phyloP scores from a whole-genome alignment of 2,113 vertebrate species.

The Meriones unguiculatus region DNA sequence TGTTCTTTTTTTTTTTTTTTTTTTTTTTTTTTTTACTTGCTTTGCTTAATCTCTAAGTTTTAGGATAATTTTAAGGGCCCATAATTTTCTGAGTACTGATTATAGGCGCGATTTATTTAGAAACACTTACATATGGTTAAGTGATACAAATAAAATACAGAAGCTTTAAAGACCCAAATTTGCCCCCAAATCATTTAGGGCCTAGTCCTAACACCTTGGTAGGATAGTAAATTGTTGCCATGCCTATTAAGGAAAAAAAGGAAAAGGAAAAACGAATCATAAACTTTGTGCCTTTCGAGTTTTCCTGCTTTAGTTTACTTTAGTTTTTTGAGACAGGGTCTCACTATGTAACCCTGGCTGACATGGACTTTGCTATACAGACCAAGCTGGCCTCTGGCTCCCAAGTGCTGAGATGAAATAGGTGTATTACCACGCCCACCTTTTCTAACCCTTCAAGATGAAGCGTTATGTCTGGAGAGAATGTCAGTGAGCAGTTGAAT shows the following conservation, averaged over 20 bases:
- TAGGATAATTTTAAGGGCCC: neutral
- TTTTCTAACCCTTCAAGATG: neutral
- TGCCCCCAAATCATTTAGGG: neutral
- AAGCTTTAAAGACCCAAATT: constrained; percentile 35
- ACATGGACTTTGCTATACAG: neutral
- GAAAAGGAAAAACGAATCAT: neutral
- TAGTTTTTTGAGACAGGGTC: neutral
- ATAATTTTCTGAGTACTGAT: constrained; percentile 7
- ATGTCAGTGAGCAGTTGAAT: constrained; percentile 15
- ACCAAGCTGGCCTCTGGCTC: neutral
- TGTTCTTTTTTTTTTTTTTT: too few relatives aligned
- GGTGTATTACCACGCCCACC: fast-evolving
- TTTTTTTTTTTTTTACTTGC: constrained; percentile 2
- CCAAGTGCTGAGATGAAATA: too few relatives aligned
- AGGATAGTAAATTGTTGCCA: neutral
- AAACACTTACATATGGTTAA: neutral
- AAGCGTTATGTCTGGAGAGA: constrained; percentile 20
- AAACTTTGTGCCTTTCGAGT: constrained; percentile 4
- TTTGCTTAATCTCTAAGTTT: constrained; percentile 47
- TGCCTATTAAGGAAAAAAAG: constrained; percentile 41
- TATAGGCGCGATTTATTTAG: constrained; percentile 31
- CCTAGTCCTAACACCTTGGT: neutral
- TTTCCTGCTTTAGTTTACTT: neutral
- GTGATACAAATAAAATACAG: neutral
- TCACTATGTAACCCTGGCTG: neutral